Percentiles rank a stretch among this genome's conserved stretches.
phyloP scores from a whole-genome alignment of 2,113 vertebrate genomes.

The Channa maculata region DNA sequence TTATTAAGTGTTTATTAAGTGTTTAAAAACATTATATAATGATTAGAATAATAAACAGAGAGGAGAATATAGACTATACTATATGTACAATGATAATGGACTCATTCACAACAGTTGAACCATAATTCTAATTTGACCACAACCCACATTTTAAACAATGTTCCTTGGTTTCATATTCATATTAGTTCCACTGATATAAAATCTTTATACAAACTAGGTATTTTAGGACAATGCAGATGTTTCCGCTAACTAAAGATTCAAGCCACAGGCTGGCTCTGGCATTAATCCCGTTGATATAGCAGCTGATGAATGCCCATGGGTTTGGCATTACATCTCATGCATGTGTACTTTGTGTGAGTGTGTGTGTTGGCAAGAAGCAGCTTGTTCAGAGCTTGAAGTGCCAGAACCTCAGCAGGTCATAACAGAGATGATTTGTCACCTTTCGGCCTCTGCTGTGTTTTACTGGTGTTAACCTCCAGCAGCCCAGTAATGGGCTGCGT shows the following conservation, averaged over 20 bases:
- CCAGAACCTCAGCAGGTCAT: constrained; percentile 47
- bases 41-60: no score
- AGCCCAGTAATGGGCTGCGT: constrained; percentile 14
- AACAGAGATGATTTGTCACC: constrained; percentile 55
- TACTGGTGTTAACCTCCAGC: constrained; percentile 18
- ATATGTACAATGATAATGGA: no score
- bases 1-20: no score
- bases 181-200: not conserved
- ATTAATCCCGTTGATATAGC: not conserved
- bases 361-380: constrained; percentile 21
- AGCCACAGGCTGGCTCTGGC: not conserved
- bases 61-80: no score
- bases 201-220: not conserved
- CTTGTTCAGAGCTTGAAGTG: constrained; percentile 34
- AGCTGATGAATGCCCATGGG: constrained; percentile 4
- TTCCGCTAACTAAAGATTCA: not conserved
- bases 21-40: no score
- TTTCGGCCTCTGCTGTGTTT: constrained; percentile 13
- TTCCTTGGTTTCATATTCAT: not conserved
- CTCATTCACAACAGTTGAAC: not conserved
- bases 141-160: not conserved
- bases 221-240: not conserved
- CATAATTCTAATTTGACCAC: not conserved
- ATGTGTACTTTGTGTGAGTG: not conserved
- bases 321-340: not conserved